Conservation (phyloP, 1,140 invertebrate genomes). For the Lysiphlebus fabarum region DNA sequence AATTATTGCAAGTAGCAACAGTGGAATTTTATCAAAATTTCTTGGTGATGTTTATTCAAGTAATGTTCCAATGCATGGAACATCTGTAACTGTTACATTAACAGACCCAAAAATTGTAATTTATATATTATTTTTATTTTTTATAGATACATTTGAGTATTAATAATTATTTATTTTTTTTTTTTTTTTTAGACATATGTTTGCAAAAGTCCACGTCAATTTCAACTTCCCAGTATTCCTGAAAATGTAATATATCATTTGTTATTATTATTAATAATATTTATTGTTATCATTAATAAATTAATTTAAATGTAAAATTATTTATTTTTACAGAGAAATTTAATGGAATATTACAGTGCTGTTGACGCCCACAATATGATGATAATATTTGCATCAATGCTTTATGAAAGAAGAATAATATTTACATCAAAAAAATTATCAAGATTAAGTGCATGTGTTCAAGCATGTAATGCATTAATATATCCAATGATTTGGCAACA, state of each 20-base stretch:
- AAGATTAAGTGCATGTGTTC: conserved; percentile 86
- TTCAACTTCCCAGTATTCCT: conserved; percentile 85
- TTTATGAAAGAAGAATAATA: conserved; percentile 88
- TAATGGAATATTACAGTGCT: conserved; percentile 94
- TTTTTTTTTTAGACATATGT: conserved; percentile 66
- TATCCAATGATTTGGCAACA: conserved; percentile 99
- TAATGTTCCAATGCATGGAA: conserved; percentile 56
- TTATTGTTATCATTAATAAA: conserved; percentile 17
- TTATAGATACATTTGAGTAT: too few relatives aligned
- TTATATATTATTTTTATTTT: conserved; percentile 17
- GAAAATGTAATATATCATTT: conserved; percentile 77
- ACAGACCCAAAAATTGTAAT: conserved; percentile 47
- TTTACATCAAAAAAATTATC: conserved; percentile 84
- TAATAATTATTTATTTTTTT: conserved; percentile 7
- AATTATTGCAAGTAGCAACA: conserved; percentile 54
- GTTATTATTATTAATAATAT: conserved; percentile 21
- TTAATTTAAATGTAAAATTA: too few relatives aligned
- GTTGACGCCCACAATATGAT: conserved; percentile 91
- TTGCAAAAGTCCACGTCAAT: conserved; percentile 74
- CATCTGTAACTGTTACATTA: conserved; percentile 45
- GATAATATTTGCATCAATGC: conserved; percentile 87
- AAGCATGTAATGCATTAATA: conserved; percentile 87
- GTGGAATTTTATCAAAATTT: conserved; percentile 61
- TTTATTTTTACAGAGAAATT: conserved; percentile 71
- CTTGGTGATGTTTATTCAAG: conserved; percentile 65